Evolutionary conservation across 2,888 invertebrate species (phyloP), one percentile per base, ranked within the genome.

Genomic region (Ormyrus pomaceus): DNA sequence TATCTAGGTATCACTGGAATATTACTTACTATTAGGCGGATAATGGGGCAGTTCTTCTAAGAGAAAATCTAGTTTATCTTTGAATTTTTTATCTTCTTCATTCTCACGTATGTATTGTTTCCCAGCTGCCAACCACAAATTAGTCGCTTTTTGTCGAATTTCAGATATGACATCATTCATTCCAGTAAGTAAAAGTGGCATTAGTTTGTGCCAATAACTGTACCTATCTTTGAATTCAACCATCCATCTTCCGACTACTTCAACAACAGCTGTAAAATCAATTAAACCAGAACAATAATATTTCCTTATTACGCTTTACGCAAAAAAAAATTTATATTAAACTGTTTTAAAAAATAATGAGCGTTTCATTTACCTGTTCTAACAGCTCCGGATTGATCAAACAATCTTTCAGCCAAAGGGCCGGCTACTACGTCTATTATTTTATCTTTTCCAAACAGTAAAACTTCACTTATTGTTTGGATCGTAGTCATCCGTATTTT

Each of bases 151-250:
- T 9, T 92, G 90, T 79, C 94, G 91, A n/a, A 96, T 94, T 81
- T 95, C 95, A 2, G 93, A 93, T 80, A 96, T 94, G 80, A 95
- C 95, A 89, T 98, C 98, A 85, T 95, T 95, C 4, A 97, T 91
- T 79, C 97, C 95, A 62, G 97, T 96, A 55, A 98, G 91, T 5
- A 98, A 91, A 10, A 98, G 91, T 0, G 98, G 98, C 84, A 98
- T 92, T 86, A 98, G 93, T 84, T 95, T 95, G 88, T 95, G 94
- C 92, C 96, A 97, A 91, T 94, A 97, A 0, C 98, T 98, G 88
- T 98, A 98, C 84, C 98, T 92, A 89, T 98, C 98, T 72, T 93
- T 93, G 77, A 97, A 93, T 75, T 94, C 93, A 48, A 96, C 88
- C 88, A 97, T 92, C 96, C 97, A 96, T 64, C 92, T 92, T 4